Conservation (phyloP, 1,140 invertebrate genomes). For the Brachionus rubens region DNA sequence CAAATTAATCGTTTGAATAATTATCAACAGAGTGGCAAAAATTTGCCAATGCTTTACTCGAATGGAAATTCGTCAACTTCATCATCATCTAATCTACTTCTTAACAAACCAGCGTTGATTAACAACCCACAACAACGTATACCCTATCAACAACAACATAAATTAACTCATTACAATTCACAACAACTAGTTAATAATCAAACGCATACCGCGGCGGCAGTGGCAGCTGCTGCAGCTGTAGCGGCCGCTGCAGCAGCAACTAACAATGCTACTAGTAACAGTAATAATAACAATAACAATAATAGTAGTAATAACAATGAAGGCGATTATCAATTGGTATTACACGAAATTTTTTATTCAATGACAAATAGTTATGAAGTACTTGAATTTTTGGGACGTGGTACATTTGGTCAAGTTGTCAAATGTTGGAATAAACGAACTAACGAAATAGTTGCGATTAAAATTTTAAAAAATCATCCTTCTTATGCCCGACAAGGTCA, state of each 20-base stretch:
- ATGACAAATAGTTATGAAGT: constrained; percentile 86
- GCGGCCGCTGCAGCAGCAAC: neutral
- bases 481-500: constrained; percentile 93
- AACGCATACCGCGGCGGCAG: neutral
- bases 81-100: constrained; percentile 9
- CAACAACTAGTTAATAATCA: neutral
- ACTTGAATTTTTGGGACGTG: constrained; percentile 93
- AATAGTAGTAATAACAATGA: constrained; percentile 64
- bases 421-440: constrained; percentile 99
- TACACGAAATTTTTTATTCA: constrained; percentile 95
- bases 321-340: constrained; percentile 94
- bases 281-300: constrained; percentile 7
- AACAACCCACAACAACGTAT: neutral
- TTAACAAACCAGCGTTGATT: neutral
- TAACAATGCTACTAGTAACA: constrained; percentile 8
- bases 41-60: constrained; percentile 9
- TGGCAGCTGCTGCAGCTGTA: neutral
- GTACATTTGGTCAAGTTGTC: constrained; percentile 98
- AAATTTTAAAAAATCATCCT: constrained; percentile 99
- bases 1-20: neutral
- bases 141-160: neutral
- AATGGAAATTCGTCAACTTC: constrained; percentile 12
- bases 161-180: neutral
- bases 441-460: constrained; percentile 98
- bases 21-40: constrained; percentile 1